Evolutionary conservation across 2,797 vertebrate species (phyloP).

Genomic region (Epinephelus malabaricus): DNA sequence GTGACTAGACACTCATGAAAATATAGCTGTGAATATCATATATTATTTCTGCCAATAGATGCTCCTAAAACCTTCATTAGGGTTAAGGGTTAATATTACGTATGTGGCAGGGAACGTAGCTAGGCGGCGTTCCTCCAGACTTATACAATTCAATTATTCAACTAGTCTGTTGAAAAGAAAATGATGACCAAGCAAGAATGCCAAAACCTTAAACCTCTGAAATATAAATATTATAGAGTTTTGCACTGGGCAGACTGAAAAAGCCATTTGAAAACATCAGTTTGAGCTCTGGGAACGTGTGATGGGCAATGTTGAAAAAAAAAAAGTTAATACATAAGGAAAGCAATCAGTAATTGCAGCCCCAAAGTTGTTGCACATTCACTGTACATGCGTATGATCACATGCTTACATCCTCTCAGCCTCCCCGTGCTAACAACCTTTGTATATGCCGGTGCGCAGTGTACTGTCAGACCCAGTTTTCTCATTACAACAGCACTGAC

Average conservation of each 20-base stretch:
- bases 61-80: background rate
- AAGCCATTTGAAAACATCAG: background rate
- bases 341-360: background rate
- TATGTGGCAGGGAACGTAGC: background rate
- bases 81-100: background rate
- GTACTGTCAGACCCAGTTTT: constrained; percentile 27
- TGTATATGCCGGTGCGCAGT: background rate
- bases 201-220: background rate
- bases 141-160: background rate
- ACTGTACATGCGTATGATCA: background rate
- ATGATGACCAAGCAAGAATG: background rate
- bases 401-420: background rate
- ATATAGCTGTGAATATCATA: no score
- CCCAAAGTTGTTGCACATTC: background rate
- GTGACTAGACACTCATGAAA: no score
- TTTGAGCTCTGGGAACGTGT: background rate
- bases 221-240: background rate
- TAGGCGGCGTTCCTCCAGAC: no score
- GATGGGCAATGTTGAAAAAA: background rate
- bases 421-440: background rate
- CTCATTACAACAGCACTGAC: constrained; percentile 28
- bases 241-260: background rate
- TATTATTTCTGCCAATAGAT: no score
- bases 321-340: no score
- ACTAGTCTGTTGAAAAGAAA: background rate